phyloP scores from a whole-genome alignment of 2,888 invertebrate genomes.

The Nesidiocoris tenuis region DNA sequence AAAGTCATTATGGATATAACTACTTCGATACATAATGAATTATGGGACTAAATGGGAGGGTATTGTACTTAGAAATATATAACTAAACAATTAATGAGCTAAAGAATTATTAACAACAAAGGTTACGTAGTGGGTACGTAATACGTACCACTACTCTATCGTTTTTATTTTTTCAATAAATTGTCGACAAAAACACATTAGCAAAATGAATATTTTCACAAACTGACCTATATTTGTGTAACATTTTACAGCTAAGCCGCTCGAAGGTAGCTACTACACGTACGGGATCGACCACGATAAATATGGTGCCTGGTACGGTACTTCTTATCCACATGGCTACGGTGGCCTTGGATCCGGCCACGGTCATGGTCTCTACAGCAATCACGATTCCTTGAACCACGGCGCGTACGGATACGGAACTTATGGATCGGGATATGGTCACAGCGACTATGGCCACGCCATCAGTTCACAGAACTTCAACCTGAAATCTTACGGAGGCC shows the following conservation, averaged over 20 bases:
- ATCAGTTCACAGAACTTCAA: conserved; percentile 30
- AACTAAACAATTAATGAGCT: no score
- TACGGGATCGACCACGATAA: conserved; percentile 45
- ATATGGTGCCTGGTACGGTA: conserved; percentile 46
- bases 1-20: background rate
- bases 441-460: conserved; percentile 21
- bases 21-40: no score
- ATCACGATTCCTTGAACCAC: conserved; percentile 22
- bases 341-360: conserved; percentile 41
- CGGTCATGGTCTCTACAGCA: conserved; percentile 41
- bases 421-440: conserved; percentile 18
- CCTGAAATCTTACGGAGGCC: background rate
- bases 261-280: conserved; percentile 42
- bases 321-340: conserved; percentile 43
- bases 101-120: no score
- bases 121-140: no score
- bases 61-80: no score
- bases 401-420: conserved; percentile 30
- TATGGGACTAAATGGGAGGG: no score
- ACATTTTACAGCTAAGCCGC: conserved; percentile 33
- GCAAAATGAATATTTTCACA: no score
- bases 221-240: background rate
- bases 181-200: no score
- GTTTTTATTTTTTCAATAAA: no score
- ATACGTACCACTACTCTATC: no score